phyloP scores from a whole-genome alignment of 2,797 vertebrate species.

The Onychomys torridus region DNA sequence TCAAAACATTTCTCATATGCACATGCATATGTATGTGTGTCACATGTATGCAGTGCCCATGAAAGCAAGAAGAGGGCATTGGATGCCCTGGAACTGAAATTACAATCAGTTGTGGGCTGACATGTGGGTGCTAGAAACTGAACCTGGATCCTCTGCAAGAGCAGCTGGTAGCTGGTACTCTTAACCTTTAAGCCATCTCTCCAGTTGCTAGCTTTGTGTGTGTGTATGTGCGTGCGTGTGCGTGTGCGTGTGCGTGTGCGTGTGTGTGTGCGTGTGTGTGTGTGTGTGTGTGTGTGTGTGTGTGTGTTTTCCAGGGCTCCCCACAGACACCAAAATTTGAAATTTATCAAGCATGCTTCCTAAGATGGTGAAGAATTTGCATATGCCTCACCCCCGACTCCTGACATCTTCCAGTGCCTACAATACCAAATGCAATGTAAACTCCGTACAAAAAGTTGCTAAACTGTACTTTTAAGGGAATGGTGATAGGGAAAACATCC shows the following conservation, averaged over 20 bases:
- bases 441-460: not conserved
- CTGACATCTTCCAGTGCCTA: not conserved
- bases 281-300: not conserved
- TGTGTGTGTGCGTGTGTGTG: not conserved
- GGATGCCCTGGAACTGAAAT: not conserved
- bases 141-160: not conserved
- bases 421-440: not conserved
- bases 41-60: not conserved
- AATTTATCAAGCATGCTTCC: not conserved
- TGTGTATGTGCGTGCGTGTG: not conserved
- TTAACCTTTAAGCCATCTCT: not conserved
- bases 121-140: not conserved
- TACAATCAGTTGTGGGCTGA: not conserved
- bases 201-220: not conserved
- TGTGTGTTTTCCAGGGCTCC: not conserved
- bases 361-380: not conserved
- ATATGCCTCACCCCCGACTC: rapidly evolving
- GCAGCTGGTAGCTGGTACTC: not conserved
- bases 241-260: not conserved
- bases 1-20: not conserved
- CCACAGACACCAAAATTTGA: not conserved
- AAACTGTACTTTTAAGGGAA: not conserved
- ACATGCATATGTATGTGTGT: not conserved
- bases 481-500: not conserved
- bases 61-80: not conserved